phyloP scores from a whole-genome alignment of 2,113 vertebrate genomes.

The Protomyctophum bolini region DNA sequence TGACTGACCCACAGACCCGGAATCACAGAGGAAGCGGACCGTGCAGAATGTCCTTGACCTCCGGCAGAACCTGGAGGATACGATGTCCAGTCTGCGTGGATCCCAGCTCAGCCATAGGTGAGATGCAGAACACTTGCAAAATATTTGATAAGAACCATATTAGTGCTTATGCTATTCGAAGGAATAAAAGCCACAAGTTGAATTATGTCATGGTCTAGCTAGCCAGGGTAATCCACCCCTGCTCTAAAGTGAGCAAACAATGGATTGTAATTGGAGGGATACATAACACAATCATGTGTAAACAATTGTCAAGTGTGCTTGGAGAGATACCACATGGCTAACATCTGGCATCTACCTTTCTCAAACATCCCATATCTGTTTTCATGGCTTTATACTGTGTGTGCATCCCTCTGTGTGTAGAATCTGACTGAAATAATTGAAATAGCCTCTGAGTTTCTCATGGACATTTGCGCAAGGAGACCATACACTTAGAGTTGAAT shows the following conservation, averaged over 20 bases:
- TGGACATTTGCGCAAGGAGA: slow-evolving; percentile 6
- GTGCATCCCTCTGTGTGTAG: slow-evolving; percentile 35
- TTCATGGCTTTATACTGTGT: slow-evolving; percentile 50
- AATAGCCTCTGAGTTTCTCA: slow-evolving; percentile 20
- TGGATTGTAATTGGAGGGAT: slow-evolving; percentile 28
- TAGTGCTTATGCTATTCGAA: too few species aligned
- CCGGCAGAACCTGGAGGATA: slow-evolving; percentile 97
- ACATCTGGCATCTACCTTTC: slow-evolving; percentile 62
- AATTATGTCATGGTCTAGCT: not conserved
- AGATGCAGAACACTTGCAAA: slow-evolving; percentile 11
- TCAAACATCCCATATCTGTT: slow-evolving; percentile 42
- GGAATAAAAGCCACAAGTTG: not conserved
- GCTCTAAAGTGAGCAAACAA: not conserved
- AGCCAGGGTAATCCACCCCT: not conserved
- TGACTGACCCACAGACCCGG: slow-evolving; percentile 82
- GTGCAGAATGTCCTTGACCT: slow-evolving; percentile 98
- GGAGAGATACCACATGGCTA: slow-evolving; percentile 47
- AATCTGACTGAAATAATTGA: not conserved
- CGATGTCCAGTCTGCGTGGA: slow-evolving; percentile 95
- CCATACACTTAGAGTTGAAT: too few species aligned
- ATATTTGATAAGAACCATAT: too few species aligned
- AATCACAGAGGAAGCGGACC: slow-evolving; percentile 95
- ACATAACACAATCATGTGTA: slow-evolving; percentile 41
- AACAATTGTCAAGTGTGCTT: slow-evolving; percentile 42
- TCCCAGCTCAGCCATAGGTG: slow-evolving; percentile 95